These are phyloP conservation scores for Drepanosiphum platanoidis DNA, from an alignment of 2,888 invertebrate genomes.

Conservation along the genomic window DNA sequence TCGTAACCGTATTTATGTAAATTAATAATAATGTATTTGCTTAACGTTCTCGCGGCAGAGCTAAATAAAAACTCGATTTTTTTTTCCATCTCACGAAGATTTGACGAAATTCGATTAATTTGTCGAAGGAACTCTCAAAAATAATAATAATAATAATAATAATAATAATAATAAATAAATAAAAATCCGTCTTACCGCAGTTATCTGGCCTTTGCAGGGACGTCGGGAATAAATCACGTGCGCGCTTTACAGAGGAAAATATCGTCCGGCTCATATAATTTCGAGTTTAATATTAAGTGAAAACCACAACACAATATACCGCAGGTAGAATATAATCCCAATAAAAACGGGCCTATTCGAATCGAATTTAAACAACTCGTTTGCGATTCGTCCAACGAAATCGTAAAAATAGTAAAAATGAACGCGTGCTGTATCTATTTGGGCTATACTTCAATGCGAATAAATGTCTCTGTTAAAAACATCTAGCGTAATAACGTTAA, in stretches of 20 bases:
- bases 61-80: neutral
- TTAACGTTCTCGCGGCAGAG: neutral
- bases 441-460: no score
- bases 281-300: neutral
- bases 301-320: neutral
- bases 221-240: conserved; percentile 25
- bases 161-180: no score
- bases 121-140: neutral
- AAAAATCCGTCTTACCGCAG: conserved; percentile 14
- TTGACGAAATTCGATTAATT: conserved; percentile 26
- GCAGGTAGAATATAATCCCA: neutral
- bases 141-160: neutral
- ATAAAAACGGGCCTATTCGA: no score
- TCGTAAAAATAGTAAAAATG: neutral
- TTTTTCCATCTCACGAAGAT: neutral
- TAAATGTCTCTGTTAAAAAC: no score
- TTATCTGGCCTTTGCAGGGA: conserved; percentile 40
- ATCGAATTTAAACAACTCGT: neutral
- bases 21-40: neutral
- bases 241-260: conserved; percentile 25
- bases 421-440: no score
- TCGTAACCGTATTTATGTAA: neutral
- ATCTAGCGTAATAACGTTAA: no score
- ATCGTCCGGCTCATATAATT: neutral
- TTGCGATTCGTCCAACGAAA: neutral